Base-by-base conservation (phyloP, 2,888 invertebrate species). In the Cantharis rufa region DNA sequence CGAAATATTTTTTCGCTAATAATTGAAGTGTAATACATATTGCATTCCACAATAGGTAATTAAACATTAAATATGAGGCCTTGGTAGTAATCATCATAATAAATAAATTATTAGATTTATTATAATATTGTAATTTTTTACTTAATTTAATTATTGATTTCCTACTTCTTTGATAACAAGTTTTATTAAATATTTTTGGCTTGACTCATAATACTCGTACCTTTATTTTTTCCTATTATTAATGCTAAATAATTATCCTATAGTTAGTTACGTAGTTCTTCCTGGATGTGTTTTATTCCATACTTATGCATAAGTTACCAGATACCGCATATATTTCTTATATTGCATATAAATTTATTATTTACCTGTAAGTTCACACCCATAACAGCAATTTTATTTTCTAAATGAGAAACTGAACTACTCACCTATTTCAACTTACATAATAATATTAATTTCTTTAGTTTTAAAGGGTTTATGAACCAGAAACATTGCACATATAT, bases 401-500 rank as follows among this genome's bases (percentile, higher is more conserved):
- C 5, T 10, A 28, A 24, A 32, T 32, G n/a, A n/a, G n/a, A n/a
- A 48, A 48, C 1, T n/a, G 10, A 48, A n/a, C n/a, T n/a, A n/a
- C 48, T 48, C 48, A 48, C 32, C 13, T 13, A 7, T 48, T n/a
- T 48, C n/a, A 48, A 7, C 48, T n/a, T 48, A n/a, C 48, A 48
- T n/a, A 48, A 48, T n/a, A 48, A n/a, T n/a, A 48, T 48, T 48
- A 48, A 48, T 48, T 48, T 21, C 11, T 4, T 66, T 66, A 66
- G 3, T 16, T 69, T 69, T 69, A 24, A 69, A 32, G 69, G 27
- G 27, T 73, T 70, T 74, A 70, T 64, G 74, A 48, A 69, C 70
- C 63, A 70, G 69, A 74, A 21, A 74, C 70, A 21, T 70, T 74
- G 70, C 73, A 64, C 62, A 24, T 62, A 48, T 74, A 64, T 62